Conservation (phyloP, 2,113 vertebrate species). For the Equus quagga region DNA sequence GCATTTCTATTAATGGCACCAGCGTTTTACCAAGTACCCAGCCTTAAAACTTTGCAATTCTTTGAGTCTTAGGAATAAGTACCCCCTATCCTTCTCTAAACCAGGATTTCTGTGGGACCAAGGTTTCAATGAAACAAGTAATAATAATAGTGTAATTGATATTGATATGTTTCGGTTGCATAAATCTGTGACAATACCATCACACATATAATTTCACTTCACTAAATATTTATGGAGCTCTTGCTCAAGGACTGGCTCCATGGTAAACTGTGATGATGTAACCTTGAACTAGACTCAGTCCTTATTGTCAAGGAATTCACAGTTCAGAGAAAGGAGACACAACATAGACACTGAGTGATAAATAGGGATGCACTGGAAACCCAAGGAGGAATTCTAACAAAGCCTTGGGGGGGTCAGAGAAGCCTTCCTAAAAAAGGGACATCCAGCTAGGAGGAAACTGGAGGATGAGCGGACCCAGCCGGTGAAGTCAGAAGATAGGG, state of each 20-base stretch:
- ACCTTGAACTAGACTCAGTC: neutral
- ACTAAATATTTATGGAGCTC: neutral
- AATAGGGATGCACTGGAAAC: neutral
- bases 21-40: neutral
- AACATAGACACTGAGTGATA: rapidly evolving
- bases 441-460: neutral
- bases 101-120: neutral
- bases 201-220: neutral
- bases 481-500: neutral
- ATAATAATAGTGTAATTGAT: neutral
- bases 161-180: neutral
- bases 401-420: neutral
- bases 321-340: neutral
- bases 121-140: neutral
- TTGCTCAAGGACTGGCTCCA: neutral
- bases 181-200: neutral
- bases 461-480: neutral
- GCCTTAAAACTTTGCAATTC: neutral
- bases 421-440: neutral
- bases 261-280: neutral
- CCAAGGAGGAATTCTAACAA: neutral
- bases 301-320: neutral
- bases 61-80: neutral
- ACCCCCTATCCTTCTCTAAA: neutral
- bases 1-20: neutral